Base-by-base conservation (phyloP, 2,113 vertebrate genomes). In the Pheucticus melanocephalus region DNA sequence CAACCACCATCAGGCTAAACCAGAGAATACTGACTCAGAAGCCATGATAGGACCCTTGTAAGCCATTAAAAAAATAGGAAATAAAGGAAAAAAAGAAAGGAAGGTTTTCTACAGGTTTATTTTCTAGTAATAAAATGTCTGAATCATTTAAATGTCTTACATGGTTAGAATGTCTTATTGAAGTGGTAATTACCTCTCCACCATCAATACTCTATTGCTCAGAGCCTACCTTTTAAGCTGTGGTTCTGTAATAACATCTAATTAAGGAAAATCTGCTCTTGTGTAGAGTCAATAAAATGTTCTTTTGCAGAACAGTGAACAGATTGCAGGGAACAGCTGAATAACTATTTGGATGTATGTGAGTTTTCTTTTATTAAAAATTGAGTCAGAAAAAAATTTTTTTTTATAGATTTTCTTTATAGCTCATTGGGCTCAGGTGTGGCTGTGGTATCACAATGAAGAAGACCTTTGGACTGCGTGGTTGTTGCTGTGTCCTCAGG, bases 381-480 rank as follows among this genome's bases (percentile, higher is more conserved):
- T 3, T 13, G 28, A 77, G 59, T 15, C 60, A 12, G 48, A 78
- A 78, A 42, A 69, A 25, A 40, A 2, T 10, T 24, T 16, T 2
- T 24, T 70, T 75, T 35, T 9, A 5, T n/a, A 82, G 80, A 44
- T 53, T 40, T 60, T 9, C 51, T 77, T 83, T 84, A 33, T 15
- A 73, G 75, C 33, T 42, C 31, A 39, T 4, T 47, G 35, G 85
- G 59, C 65, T 72, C 53, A 85, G 91, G 92, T 39, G 78, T 54
- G 92, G 88, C 75, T 73, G 39, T 45, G 22, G 13, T 50, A 85
- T 47, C n/a, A 59, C 75, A 78, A 63, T 94, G 77, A 96, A 95
- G 68, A 37, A 85, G 95, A 93, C 95, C 97, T 97, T 96, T 96
- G 92, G 59, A 96, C 95, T 68, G 15, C 3, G 5, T 25, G 30